A percentile compares a stretch with the other conserved stretches of the same genome.
Evolutionary conservation across 2,888 invertebrate species (phyloP).

Genomic region (Empis stercorea): DNA sequence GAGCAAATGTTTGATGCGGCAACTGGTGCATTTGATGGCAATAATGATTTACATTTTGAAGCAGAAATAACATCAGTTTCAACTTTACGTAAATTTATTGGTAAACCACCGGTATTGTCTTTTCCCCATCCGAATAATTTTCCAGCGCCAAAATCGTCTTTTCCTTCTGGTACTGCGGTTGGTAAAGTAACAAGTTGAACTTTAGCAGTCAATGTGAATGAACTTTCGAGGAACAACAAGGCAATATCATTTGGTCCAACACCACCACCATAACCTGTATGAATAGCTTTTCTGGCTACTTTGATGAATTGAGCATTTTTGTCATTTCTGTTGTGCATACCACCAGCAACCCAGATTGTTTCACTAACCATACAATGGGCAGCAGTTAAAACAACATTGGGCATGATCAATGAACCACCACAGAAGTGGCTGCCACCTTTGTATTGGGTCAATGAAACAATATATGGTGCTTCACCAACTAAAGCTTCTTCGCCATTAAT

Average conservation of each 20-base stretch:
- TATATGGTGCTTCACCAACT: slow-evolving; percentile 34
- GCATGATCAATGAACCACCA: slow-evolving; percentile 32
- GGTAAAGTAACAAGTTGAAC: not conserved
- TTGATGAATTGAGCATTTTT: slow-evolving; percentile 20
- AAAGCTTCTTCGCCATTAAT: slow-evolving; percentile 28
- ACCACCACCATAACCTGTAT: slow-evolving; percentile 27
- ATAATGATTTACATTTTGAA: slow-evolving; percentile 11
- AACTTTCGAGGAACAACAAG: slow-evolving; percentile 25
- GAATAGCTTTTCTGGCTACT: slow-evolving; percentile 21
- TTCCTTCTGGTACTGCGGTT: too few relatives aligned
- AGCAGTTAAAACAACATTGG: slow-evolving; percentile 30
- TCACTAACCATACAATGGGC: slow-evolving; percentile 26
- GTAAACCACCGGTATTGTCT: slow-evolving; percentile 18
- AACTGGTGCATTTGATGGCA: slow-evolving; percentile 18
- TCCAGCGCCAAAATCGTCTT: too few relatives aligned
- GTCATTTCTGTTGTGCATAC: slow-evolving; percentile 26
- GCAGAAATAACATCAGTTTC: slow-evolving; percentile 19
- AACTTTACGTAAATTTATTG: slow-evolving; percentile 23
- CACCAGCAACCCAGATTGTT: slow-evolving; percentile 31
- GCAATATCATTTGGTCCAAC: slow-evolving; percentile 43
- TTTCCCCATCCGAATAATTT: slow-evolving; percentile 24
- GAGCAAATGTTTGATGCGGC: slow-evolving; percentile 22
- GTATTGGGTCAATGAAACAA: slow-evolving; percentile 28
- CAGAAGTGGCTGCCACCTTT: slow-evolving; percentile 24
- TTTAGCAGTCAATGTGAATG: not conserved